Base-by-base conservation (phyloP, 2,888 invertebrate genomes). In the Emesis castigata region DNA sequence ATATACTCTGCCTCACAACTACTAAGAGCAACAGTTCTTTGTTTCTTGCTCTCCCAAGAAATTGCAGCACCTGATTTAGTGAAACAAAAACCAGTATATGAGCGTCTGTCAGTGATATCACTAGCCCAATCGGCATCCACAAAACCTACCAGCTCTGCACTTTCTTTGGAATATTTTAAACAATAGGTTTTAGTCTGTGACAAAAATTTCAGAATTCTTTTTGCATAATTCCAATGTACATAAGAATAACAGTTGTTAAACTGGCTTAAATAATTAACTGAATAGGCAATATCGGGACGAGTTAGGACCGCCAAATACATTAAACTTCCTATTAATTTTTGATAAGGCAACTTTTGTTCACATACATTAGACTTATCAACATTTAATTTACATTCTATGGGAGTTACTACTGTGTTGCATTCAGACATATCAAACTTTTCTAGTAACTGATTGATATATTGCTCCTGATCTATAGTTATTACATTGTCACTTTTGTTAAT, bases 311-410 rank as follows among this genome's bases (percentile, higher is more conserved):
- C 58, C 18, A 66, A 68, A 61, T 73, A 73, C 18, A 73, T 56
- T 18, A 74, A 69, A 9, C 22, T 34, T 11, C 69, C 74, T 26
- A 74, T 74, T 61, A 74, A 31, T n/a, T 48, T 44, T 69, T 69
- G 74, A 53, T 62, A 69, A 0, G 74, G 74, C 9, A 74, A 3
- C 29, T 62, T 16, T 62, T 16, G 22, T 48, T 34, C 22, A 53
- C 44, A 74, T 44, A 34, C 16, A 26, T 58, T 20, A 61, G 56
- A 2, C 58, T 61, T 73, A n/a, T 58, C 31, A 16, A 58, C 26
- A 68, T 73, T 73, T 16, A 68, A 16, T 73, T 73, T 68, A 61
- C 44, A 62, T 61, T 73, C 34, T 31, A 68, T 73, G 26, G 58
- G 66, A 14, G 68, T 68, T 22, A 26, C 22, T 16, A 34, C 26